phyloP scores from a whole-genome alignment of 2,113 vertebrate genomes.

The Apteryx owenii region DNA sequence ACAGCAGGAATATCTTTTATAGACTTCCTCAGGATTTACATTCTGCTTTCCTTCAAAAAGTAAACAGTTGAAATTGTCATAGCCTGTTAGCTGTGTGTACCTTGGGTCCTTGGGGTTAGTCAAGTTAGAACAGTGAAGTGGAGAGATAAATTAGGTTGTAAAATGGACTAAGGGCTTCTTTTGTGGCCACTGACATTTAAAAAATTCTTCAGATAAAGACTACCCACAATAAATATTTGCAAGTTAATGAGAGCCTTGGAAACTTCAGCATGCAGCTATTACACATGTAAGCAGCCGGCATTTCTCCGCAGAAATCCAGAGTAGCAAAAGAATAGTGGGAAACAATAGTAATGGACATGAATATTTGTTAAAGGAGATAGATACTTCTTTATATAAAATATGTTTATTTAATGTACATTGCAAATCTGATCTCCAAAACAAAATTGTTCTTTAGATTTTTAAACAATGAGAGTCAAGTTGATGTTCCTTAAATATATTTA shows the following conservation, averaged over 20 bases:
- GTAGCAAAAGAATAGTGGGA: neutral
- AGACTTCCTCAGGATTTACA: slow-evolving; percentile 6
- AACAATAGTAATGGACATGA: neutral
- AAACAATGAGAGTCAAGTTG: neutral
- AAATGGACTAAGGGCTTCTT: slow-evolving; percentile 54
- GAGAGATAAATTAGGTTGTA: slow-evolving; percentile 58
- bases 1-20: slow-evolving; percentile 10
- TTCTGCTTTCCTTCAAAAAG: slow-evolving; percentile 36
- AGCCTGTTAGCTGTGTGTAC: slow-evolving; percentile 22
- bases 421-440: neutral
- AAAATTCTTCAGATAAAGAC: slow-evolving; percentile 61
- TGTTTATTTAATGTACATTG: neutral
- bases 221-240: slow-evolving; percentile 63
- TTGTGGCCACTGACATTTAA: slow-evolving; percentile 64
- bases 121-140: neutral
- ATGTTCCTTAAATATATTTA: neutral
- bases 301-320: neutral
- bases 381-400: neutral
- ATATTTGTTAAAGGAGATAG: neutral
- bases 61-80: slow-evolving; percentile 23
- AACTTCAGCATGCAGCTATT: slow-evolving; percentile 13
- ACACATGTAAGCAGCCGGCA: neutral
- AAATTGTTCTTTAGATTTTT: neutral
- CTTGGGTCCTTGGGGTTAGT: slow-evolving; percentile 30
- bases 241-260: slow-evolving; percentile 57